Evolutionary conservation across 2,797 vertebrate genomes (phyloP), one percentile per base, ranked within the genome.

Genomic region (Sebastes matsubarae): DNA sequence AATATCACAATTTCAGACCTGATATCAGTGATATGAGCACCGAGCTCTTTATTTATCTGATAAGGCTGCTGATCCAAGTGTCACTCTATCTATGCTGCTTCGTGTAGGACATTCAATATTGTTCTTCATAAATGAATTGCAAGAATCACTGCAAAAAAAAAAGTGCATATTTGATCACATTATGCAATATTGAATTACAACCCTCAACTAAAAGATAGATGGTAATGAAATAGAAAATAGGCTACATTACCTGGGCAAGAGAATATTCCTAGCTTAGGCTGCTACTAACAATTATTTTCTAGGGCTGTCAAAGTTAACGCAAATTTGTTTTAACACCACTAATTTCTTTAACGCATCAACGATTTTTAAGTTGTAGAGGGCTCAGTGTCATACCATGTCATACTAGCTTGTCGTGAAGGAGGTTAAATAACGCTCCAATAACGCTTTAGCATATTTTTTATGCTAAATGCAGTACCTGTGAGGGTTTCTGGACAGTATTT

Each of bases 271-370:
- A 55, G 20, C n/a, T 52, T 24, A 2, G 2, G 1, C 36, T 20
- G 25, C 22, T 24, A 57, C 22, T 57, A 58, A 58, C 38, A 3
- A 42, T 58, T 24, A 13, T 24, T 55, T 25, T 67, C 14, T 42
- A 42, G 38, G 38, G 38, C 38, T 42, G 13, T 42, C 38, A 42
- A 42, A 42, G 38, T 42, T 42, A 16, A 42, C 5, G 6, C 38
- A 0, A 16, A 42, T 42, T 42, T 0, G 14, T 42, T 42, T 42
- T 42, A 42, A 42, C 2, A 0, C 38, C 38, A 42, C 38, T 16
- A 6, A 42, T 42, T 42, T 42, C 38, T 42, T 42, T 42, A 42
- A 1, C 36, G 36, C 36, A 38, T 38, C 36, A 38, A 38, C 13
- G 13, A 38, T 38, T 38, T 38, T 38, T 38, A 38, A 0, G 12